A percentile compares a stretch with the other conserved stretches of the same genome.
Conservation (phyloP, 2,113 vertebrate genomes). For the Tenrec ecaudatus region DNA sequence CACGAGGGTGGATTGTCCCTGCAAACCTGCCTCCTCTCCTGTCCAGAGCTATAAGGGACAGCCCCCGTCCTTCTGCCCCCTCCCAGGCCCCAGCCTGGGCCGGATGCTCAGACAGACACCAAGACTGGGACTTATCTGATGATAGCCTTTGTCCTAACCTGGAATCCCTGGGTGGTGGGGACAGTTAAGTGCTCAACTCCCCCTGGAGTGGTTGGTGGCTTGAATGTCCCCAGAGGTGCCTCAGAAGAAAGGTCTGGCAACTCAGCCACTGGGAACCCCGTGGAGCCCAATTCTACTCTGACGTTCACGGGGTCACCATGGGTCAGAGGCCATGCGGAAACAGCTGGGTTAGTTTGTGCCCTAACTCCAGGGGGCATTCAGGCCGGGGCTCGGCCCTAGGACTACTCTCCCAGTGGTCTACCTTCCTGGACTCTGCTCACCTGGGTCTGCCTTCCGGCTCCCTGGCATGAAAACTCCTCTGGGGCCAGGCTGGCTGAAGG, state of each 20-base stretch:
- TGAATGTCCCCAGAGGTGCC: background rate
- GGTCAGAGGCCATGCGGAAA: background rate
- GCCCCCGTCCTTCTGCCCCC: background rate
- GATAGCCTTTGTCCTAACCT: background rate
- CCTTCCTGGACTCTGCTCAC: background rate
- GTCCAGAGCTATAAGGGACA: background rate
- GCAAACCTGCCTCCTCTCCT: background rate
- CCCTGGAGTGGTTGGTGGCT: background rate
- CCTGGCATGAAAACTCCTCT: background rate
- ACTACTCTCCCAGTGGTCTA: rapidly evolving
- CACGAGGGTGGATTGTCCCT: background rate
- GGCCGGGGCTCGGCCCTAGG: background rate
- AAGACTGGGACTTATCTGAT: background rate
- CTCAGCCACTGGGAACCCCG: background rate
- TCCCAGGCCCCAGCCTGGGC: background rate
- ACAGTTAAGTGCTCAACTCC: background rate
- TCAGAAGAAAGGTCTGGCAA: background rate
- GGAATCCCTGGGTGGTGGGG: background rate
- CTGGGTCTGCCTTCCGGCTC: background rate
- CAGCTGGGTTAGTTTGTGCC: background rate
- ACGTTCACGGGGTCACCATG: background rate
- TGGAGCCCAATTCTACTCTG: background rate
- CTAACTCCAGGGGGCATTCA: background rate
- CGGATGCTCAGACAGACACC: background rate
- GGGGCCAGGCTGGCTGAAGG: background rate